Evolutionary conservation across 2,797 vertebrate genomes (phyloP).

Genomic region (Chromis chromis): DNA sequence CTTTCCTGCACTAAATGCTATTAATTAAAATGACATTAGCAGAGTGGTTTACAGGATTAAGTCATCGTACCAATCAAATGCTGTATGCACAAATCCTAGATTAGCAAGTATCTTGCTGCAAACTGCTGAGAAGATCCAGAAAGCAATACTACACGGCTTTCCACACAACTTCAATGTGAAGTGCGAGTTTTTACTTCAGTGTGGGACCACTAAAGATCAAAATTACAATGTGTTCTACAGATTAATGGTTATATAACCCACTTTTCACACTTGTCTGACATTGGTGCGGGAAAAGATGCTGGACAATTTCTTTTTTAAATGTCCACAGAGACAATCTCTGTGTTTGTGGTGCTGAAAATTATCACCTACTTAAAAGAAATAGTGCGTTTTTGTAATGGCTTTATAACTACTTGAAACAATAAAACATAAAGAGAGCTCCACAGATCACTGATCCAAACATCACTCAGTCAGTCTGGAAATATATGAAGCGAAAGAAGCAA

Average conservation of each 20-base stretch:
- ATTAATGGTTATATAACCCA: no score
- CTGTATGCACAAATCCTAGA: conserved; percentile 92
- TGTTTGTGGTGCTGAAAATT: no score
- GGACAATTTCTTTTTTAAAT: neutral
- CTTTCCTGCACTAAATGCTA: conserved; percentile 94
- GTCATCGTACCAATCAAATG: conserved; percentile 93
- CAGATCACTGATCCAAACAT: no score
- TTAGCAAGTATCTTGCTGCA: conserved; percentile 89
- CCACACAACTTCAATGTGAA: conserved; percentile 10
- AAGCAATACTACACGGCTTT: conserved; percentile 76
- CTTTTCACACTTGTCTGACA: no score
- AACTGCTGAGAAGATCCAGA: conserved; percentile 86
- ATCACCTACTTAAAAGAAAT: no score
- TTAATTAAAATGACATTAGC: conserved; percentile 99
- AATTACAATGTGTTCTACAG: conserved; percentile 19
- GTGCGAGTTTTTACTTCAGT: conserved; percentile 6
- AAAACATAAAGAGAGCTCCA: neutral
- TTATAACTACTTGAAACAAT: neutral
- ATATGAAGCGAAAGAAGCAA: neutral
- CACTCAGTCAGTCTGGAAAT: no score
- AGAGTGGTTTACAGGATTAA: conserved; percentile 95
- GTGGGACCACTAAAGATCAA: conserved; percentile 10
- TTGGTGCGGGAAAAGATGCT: no score
- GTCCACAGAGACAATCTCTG: neutral
- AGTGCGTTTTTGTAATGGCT: neutral